Conservation (phyloP, 2,113 vertebrate genomes). For the Upupa epops region DNA sequence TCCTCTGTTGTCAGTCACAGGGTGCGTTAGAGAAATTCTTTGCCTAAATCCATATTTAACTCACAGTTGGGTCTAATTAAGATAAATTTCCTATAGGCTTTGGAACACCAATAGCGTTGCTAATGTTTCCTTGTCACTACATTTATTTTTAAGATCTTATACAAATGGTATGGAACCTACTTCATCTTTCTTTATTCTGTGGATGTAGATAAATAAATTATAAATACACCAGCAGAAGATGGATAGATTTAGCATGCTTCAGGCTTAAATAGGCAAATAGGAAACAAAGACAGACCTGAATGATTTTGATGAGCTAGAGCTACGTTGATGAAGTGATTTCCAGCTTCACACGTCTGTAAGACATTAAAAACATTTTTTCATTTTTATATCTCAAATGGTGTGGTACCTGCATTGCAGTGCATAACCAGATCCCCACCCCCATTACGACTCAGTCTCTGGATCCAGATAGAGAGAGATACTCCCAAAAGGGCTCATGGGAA, state of each 20-base stretch:
- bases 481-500: not conserved
- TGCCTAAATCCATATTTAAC: not conserved
- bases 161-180: not conserved
- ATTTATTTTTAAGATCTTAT: not conserved
- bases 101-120: not conserved
- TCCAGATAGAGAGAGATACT: not conserved
- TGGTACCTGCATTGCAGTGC: not conserved
- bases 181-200: constrained; percentile 4
- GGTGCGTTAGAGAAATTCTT: not conserved
- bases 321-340: constrained; percentile 82
- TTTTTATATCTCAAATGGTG: not conserved
- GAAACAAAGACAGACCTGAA: constrained; percentile 70
- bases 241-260: not conserved
- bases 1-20: not conserved
- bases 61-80: constrained; percentile 6
- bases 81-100: constrained; percentile 5
- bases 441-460: not conserved
- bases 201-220: not conserved
- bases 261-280: not conserved
- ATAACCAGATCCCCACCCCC: not conserved
- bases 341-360: constrained; percentile 83
- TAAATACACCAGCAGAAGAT: not conserved
- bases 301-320: constrained; percentile 73
- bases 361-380: constrained; percentile 41
- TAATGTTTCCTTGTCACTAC: not conserved